Conservation (phyloP, 2,113 vertebrate species). For the Marmota flaviventris region DNA sequence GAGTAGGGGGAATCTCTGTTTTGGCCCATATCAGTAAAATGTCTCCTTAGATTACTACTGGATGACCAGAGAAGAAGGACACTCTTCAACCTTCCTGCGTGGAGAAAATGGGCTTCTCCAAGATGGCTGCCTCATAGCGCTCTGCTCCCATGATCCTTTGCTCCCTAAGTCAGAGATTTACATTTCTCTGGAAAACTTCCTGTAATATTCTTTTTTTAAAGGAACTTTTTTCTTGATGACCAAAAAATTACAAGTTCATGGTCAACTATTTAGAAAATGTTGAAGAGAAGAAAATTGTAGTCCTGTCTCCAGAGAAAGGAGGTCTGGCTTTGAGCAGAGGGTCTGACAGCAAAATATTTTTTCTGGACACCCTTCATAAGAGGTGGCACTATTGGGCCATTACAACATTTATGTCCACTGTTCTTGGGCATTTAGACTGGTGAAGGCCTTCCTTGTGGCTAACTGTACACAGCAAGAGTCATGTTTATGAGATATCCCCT, state of each 20-base stretch:
- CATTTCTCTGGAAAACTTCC: constrained; percentile 26
- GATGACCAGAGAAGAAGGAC: neutral
- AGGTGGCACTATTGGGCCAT: neutral
- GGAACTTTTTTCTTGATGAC: neutral
- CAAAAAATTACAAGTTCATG: neutral
- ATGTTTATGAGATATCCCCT: no score
- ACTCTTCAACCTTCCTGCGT: neutral
- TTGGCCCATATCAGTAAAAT: neutral
- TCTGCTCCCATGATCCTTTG: neutral
- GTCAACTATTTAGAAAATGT: neutral
- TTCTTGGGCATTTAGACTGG: neutral
- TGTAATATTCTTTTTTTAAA: neutral
- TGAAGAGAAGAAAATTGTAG: neutral
- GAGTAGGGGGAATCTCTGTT: neutral
- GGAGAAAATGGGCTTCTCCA: neutral
- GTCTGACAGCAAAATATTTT: neutral
- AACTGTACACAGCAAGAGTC: neutral
- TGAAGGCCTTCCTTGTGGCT: no score
- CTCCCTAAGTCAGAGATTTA: neutral
- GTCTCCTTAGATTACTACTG: neutral
- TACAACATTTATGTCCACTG: neutral
- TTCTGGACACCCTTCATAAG: neutral
- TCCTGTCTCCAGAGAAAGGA: neutral
- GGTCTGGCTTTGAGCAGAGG: neutral
- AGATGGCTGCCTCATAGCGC: neutral